These are phyloP conservation scores for Hippocampus abdominalis DNA, from an alignment of 2,113 vertebrate genomes.

Conservation along the genomic window DNA sequence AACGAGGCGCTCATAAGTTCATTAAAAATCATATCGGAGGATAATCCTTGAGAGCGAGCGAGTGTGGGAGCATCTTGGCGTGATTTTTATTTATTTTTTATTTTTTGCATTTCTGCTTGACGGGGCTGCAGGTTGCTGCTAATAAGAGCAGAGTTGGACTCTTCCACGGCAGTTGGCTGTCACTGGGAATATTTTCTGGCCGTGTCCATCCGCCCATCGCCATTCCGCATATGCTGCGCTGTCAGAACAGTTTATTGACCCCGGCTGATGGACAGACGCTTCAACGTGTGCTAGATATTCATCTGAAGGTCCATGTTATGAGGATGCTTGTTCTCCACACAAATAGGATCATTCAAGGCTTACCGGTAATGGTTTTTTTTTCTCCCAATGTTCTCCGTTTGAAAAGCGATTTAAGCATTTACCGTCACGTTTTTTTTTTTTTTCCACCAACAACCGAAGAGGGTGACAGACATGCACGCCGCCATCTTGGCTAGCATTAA, in stretches of 20 bases:
- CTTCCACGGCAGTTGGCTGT: conserved; percentile 33
- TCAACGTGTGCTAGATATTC: neutral
- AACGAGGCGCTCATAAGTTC: conserved; percentile 31
- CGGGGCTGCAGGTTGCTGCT: conserved; percentile 18
- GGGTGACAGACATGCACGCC: too few relatives aligned
- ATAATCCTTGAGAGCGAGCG: conserved; percentile 35
- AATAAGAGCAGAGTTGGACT: conserved; percentile 14
- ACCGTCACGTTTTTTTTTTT: too few relatives aligned
- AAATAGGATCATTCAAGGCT: neutral
- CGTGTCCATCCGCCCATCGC: conserved; percentile 26
- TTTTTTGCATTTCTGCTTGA: conserved; percentile 36
- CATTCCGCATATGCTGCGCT: conserved; percentile 34
- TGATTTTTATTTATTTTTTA: conserved; percentile 5
- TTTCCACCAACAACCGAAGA: too few relatives aligned
- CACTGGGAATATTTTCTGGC: conserved; percentile 36
- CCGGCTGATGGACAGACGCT: conserved; percentile 5
- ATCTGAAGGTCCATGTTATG: neutral
- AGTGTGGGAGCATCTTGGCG: conserved; percentile 44
- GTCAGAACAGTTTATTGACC: conserved; percentile 39
- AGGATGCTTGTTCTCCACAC: neutral
- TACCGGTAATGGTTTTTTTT: conserved; percentile 19
- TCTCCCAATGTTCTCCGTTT: neutral
- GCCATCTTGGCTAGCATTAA: neutral
- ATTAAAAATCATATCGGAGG: conserved; percentile 35
- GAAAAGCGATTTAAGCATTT: neutral